Conservation (phyloP, 1,140 invertebrate genomes). For the Melipona quadrifasciata region DNA sequence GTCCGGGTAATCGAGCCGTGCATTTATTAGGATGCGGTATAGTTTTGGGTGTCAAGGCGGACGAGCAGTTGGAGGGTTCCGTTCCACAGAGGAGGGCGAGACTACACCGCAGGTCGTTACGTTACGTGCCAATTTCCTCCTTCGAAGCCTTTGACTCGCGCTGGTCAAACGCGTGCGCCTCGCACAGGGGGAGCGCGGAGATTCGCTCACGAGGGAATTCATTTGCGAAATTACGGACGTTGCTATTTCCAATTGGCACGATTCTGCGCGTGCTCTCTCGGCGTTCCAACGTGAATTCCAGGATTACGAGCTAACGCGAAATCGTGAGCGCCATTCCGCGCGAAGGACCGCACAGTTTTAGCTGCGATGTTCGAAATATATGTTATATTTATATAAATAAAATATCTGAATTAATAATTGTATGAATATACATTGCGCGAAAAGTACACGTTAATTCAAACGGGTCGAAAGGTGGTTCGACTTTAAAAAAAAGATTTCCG, state of each 20-base stretch:
- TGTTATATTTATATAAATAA: too few species aligned
- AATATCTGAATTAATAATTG: too few species aligned
- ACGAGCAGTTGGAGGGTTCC: slow-evolving; percentile 36
- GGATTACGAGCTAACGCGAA: background rate
- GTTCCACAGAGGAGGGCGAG: background rate
- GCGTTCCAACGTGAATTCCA: slow-evolving; percentile 1
- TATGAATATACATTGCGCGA: too few species aligned
- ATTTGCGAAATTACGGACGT: too few species aligned
- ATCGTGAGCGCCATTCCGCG: background rate
- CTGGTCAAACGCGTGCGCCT: background rate
- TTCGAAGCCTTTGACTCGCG: slow-evolving; percentile 3
- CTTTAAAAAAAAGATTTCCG: too few species aligned
- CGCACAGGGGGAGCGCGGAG: too few species aligned
- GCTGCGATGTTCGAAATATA: too few species aligned
- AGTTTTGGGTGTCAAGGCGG: slow-evolving; percentile 47
- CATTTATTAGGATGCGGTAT: slow-evolving; percentile 57
- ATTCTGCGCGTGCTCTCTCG: background rate
- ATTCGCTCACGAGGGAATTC: background rate
- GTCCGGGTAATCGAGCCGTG: slow-evolving; percentile 35
- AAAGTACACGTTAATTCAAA: too few species aligned
- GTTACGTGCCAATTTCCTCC: slow-evolving; percentile 21
- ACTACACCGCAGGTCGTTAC: too few species aligned
- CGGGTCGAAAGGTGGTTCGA: too few species aligned
- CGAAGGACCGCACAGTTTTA: background rate
- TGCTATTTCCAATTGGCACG: background rate